Evolutionary conservation across 2,113 vertebrate genomes (phyloP), one percentile per base, ranked within the genome.

Genomic region (Myotis lucifugus): DNA sequence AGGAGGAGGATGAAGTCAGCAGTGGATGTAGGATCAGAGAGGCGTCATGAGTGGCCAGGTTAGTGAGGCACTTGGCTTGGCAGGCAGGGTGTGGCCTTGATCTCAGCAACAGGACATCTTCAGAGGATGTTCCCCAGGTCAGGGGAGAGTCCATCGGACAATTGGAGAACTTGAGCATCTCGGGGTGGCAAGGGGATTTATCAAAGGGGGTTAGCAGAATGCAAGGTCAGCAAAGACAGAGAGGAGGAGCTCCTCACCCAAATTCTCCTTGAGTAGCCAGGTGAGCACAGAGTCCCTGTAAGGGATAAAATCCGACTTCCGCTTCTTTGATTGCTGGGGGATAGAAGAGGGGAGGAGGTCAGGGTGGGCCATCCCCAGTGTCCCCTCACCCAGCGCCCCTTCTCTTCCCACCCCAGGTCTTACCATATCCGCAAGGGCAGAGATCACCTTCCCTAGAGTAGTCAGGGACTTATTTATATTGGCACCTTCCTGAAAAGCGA

Each of bases 401-500:
- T 52, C n/a, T 42, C 54, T 70, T 56, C 74, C 78, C 59, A 34
- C 25, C 18, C 48, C 34, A 29, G 23, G 29, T 69, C 97, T 83
- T 78, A 99, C 99, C 99, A 99, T 98, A 88, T 99, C 99, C 11
- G 99, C 99, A 94, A 99, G 95, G 8, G 99, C 99, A 0, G 99
- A 99, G 64, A 99, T 99, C 50, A 99, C 99, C 92, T 99, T 99
- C 27, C 99, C 99, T 66, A 99, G 78, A 0, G 99, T 99, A n/a
- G 99, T 99, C 54, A 99, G 98, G 54, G 99, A 99, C 69, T 99
- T 99, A 95, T 99, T 99, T 91, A 99, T 99, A 95, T 99, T 99
- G 0, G 99, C 99, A 21, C 99, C 99, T 98, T 99, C 99, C 99
- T 99, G 95, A 19, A 79, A 86, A 74, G 42, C 70, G 27, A 95